Conservation (phyloP, 2,113 vertebrate species). For the Crotalus viridis region DNA sequence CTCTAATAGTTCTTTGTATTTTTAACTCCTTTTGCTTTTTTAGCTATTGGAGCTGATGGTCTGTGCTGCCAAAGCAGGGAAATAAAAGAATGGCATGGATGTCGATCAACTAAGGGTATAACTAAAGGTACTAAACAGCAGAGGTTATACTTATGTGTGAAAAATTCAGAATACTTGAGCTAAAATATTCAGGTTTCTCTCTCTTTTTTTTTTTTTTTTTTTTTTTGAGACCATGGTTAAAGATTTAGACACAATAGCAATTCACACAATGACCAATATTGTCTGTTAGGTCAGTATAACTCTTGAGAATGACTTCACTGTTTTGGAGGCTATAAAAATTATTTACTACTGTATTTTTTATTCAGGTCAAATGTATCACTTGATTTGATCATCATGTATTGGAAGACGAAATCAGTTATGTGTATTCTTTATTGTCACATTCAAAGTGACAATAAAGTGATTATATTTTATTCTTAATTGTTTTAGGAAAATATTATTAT, state of each 20-base stretch:
- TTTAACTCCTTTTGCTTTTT: constrained; percentile 30
- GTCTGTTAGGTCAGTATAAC: not conserved
- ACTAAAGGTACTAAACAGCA: constrained; percentile 81
- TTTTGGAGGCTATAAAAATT: not conserved
- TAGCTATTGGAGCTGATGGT: constrained; percentile 94
- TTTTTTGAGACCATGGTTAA: not conserved
- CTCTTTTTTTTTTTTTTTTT: not conserved
- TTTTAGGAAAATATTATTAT: constrained; percentile 88
- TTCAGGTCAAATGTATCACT: not conserved
- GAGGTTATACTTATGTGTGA: not conserved
- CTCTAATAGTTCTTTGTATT: not conserved
- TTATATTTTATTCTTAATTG: not conserved
- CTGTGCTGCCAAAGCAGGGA: constrained; percentile 96
- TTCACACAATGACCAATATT: not conserved
- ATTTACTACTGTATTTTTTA: not conserved
- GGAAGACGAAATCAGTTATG: not conserved
- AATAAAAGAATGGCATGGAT: constrained; percentile 98
- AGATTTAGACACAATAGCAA: fast-evolving
- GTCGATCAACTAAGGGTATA: constrained; percentile 87
- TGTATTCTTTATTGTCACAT: not conserved
- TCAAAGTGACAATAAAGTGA: no score
- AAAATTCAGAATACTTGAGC: not conserved
- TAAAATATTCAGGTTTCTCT: not conserved
- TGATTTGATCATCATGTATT: not conserved
- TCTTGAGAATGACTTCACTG: not conserved